Conservation (phyloP, 2,113 vertebrate species). For the Pandion haliaetus region DNA sequence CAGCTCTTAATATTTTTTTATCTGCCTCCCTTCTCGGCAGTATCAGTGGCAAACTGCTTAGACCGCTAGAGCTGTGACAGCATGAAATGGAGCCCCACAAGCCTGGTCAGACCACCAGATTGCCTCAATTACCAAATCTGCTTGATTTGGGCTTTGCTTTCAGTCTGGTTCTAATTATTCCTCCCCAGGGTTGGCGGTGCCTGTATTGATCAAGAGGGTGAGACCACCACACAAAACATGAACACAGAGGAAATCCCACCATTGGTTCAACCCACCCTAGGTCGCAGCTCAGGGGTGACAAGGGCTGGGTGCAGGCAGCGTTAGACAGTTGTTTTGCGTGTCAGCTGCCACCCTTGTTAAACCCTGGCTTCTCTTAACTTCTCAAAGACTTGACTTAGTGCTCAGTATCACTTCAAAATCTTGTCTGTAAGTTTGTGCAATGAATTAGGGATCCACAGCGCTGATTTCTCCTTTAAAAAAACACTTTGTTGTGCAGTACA, state of each 20-base stretch:
- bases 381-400: not conserved
- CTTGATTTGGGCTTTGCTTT: not conserved
- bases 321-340: fast-evolving
- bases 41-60: not conserved
- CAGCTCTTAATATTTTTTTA: not conserved
- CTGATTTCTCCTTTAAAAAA: not conserved
- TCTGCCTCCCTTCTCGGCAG: not conserved
- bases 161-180: not conserved
- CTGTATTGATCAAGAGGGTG: not conserved
- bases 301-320: not conserved
- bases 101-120: not conserved
- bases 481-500: not conserved
- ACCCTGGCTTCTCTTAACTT: not conserved
- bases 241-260: not conserved
- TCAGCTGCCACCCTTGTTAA: not conserved
- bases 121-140: not conserved
- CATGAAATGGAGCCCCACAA: not conserved
- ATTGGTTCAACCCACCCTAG: not conserved
- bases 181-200: not conserved
- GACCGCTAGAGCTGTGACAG: not conserved
- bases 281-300: not conserved
- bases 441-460: not conserved
- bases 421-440: not conserved
- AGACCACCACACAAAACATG: not conserved
- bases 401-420: not conserved